phyloP scores from a whole-genome alignment of 2,113 vertebrate genomes.

The Callorhinus ursinus region DNA sequence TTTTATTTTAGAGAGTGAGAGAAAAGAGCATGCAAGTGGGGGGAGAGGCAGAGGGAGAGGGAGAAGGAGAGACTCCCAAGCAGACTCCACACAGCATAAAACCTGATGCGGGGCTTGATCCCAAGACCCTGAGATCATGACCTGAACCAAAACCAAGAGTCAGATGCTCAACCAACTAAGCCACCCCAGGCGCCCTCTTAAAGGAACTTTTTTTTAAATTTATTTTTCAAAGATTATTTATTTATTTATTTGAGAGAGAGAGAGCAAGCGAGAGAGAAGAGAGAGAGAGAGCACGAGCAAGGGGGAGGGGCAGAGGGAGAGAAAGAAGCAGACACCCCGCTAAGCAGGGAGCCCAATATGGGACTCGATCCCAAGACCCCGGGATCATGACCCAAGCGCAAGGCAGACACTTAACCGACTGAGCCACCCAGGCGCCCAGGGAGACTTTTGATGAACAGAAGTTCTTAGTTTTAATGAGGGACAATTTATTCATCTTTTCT shows the following conservation, averaged over 20 bases:
- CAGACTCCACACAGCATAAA: not conserved
- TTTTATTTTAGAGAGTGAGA: not conserved
- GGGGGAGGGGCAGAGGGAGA: not conserved
- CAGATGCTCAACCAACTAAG: not conserved
- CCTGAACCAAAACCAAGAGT: not conserved
- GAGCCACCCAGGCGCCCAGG: not conserved
- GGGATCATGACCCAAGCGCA: not conserved
- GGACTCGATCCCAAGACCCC: not conserved
- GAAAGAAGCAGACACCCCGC: not conserved
- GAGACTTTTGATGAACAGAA: not conserved
- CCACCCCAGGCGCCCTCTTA: not conserved
- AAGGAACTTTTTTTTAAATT: not conserved
- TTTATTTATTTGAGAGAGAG: not conserved
- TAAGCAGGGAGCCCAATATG: not conserved
- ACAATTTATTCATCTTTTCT: not conserved
- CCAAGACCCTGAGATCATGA: not conserved
- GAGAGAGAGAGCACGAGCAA: too few species aligned
- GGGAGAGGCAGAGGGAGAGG: not conserved
- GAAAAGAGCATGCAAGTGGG: not conserved
- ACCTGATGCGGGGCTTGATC: not conserved
- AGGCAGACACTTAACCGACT: rapidly evolving
- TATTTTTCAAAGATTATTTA: not conserved
- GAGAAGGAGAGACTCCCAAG: not conserved
- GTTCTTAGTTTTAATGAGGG: not conserved
- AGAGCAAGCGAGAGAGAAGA: not conserved